phyloP scores from a whole-genome alignment of 2,113 vertebrate genomes.

The Chlorocebus sabaeus region DNA sequence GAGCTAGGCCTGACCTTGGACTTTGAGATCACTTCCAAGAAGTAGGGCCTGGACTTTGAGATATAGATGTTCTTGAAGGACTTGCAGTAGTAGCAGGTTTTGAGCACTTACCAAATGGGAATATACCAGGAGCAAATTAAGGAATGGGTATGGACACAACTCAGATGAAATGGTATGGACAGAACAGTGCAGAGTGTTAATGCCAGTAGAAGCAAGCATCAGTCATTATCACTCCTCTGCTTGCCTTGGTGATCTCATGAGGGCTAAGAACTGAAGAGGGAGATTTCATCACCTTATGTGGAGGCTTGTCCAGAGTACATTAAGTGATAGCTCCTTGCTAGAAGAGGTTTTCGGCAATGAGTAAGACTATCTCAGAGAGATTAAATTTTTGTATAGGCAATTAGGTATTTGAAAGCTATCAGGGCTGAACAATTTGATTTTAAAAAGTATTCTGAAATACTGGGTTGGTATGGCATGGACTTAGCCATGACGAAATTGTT shows the following conservation, averaged over 20 bases:
- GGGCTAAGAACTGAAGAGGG: background rate
- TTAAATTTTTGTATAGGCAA: background rate
- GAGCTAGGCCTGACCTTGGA: background rate
- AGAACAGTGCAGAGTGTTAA: accelerated
- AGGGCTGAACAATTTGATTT: background rate
- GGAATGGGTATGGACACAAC: background rate
- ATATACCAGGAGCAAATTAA: background rate
- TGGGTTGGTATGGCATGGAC: background rate
- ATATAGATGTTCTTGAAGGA: background rate
- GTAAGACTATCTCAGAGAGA: background rate
- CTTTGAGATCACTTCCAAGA: background rate
- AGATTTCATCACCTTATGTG: background rate
- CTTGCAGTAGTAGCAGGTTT: background rate
- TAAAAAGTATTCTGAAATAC: background rate
- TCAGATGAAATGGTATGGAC: background rate
- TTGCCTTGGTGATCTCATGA: background rate
- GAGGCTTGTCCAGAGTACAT: background rate
- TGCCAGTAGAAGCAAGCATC: accelerated
- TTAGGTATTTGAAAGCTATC: background rate
- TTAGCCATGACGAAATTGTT: background rate
- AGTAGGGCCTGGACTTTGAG: background rate
- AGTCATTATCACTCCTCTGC: background rate
- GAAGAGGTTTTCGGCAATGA: background rate
- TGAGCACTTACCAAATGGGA: background rate
- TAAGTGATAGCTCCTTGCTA: background rate